These are phyloP conservation scores for Cataglyphis albicans DNA, from an alignment of 2,888 invertebrate genomes.

Conservation along the genomic window DNA sequence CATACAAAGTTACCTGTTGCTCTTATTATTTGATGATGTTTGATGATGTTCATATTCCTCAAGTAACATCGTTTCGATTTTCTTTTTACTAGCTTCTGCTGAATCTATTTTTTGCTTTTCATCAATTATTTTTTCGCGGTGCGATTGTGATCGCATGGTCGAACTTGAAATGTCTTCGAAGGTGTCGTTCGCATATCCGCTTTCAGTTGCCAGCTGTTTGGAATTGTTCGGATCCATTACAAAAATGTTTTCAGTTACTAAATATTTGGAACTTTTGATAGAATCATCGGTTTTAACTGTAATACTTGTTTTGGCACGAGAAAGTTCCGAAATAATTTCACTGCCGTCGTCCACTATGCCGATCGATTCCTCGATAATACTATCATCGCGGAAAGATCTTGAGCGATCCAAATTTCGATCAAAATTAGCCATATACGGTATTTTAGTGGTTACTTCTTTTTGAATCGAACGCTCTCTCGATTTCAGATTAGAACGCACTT, in stretches of 20 bases:
- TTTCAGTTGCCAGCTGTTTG: not conserved
- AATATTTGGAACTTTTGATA: not conserved
- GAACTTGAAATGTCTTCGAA: conserved; percentile 68
- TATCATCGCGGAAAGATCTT: not conserved
- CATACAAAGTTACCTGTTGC: not conserved
- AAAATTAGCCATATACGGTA: not conserved
- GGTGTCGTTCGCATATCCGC: conserved; percentile 67
- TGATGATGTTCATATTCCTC: conserved; percentile 5
- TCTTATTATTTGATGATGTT: not conserved
- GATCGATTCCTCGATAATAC: conserved; percentile 53
- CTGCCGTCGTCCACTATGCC: conserved; percentile 38
- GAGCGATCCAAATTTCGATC: not conserved
- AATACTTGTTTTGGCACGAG: not conserved
- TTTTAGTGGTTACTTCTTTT: not conserved
- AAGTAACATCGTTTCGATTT: conserved; percentile 45
- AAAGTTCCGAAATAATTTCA: conserved; percentile 57
- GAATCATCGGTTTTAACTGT: not conserved
- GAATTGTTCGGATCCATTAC: not conserved
- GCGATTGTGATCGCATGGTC: conserved; percentile 25
- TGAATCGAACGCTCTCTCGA: not conserved
- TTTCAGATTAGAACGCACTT: not conserved
- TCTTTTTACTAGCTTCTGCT: conserved; percentile 41
- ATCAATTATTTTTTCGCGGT: conserved; percentile 1
- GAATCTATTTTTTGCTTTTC: not conserved
- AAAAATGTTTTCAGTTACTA: not conserved